Evolutionary conservation across 2,888 invertebrate genomes (phyloP).

Genomic region (Charanyca ferruginea): DNA sequence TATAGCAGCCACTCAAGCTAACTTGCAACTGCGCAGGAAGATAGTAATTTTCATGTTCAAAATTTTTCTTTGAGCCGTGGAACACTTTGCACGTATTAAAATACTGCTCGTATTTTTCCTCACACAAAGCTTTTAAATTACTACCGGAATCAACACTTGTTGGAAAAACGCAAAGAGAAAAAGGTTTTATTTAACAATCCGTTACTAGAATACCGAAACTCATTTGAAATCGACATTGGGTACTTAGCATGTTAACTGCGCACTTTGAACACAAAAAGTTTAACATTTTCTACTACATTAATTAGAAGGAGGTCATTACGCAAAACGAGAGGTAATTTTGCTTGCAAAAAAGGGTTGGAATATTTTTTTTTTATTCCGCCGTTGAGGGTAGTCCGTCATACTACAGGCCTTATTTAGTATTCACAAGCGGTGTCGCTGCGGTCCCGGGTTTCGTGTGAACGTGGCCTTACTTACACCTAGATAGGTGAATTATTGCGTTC

Average conservation of each 20-base stretch:
- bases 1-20: constrained; percentile 19
- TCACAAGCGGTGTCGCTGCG: constrained; percentile 56
- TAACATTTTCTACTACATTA: constrained; percentile 53
- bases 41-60: constrained; percentile 45
- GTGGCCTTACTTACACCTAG: constrained; percentile 43
- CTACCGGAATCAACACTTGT: constrained; percentile 28
- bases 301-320: constrained; percentile 61
- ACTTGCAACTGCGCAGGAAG: constrained; percentile 39
- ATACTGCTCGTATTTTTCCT: constrained; percentile 7
- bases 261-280: constrained; percentile 43
- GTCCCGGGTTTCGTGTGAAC: constrained; percentile 51
- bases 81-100: constrained; percentile 26
- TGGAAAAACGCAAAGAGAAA: constrained; percentile 22
- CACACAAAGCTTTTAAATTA: constrained; percentile 21
- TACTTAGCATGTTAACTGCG: constrained; percentile 52
- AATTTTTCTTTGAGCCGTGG: constrained; percentile 35
- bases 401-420: constrained; percentile 55
- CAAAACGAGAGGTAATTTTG: constrained; percentile 55
- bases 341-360: constrained; percentile 41
- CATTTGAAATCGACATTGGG: constrained; percentile 41
- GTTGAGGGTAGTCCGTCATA: constrained; percentile 51
- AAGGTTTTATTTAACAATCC: constrained; percentile 23
- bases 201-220: constrained; percentile 27
- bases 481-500: constrained; percentile 51
- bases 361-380: constrained; percentile 33